Percentiles rank a stretch among this genome's conserved stretches.
phyloP scores from a whole-genome alignment of 2,888 invertebrate species.

The Apoda limacodes region DNA sequence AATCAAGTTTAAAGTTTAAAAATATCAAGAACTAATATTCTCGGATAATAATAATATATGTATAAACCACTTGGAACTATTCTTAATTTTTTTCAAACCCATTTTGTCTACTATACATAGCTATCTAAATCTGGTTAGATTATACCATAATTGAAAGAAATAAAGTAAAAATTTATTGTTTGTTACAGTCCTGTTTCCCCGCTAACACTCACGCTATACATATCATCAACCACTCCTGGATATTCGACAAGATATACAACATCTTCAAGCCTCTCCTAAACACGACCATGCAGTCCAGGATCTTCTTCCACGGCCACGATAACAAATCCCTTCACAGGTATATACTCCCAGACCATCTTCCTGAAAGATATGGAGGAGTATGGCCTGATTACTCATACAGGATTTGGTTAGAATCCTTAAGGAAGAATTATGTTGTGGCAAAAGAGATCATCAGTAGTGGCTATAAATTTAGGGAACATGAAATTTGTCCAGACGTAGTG shows the following conservation, averaged over 20 bases:
- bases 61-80: too few species aligned
- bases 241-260: conserved; percentile 81
- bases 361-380: conserved; percentile 76
- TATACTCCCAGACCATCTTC: conserved; percentile 76
- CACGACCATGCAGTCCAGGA: conserved; percentile 73
- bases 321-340: conserved; percentile 80
- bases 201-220: conserved; percentile 80
- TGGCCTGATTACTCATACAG: conserved; percentile 80
- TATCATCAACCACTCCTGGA: conserved; percentile 84
- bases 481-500: conserved; percentile 43
- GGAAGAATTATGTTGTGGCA: conserved; percentile 65
- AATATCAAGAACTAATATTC: too few species aligned
- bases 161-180: too few species aligned
- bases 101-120: too few species aligned
- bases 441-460: conserved; percentile 74
- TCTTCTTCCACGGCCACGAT: conserved; percentile 80
- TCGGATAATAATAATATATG: too few species aligned
- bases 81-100: too few species aligned
- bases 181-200: conserved; percentile 75
- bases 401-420: conserved; percentile 78
- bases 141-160: too few species aligned
- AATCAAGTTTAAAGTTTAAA: too few species aligned
- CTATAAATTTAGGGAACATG: conserved; percentile 65
- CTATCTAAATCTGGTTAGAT: too few species aligned
- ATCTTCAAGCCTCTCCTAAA: conserved; percentile 83